Base-by-base conservation (phyloP, 2,113 vertebrate species). In the Neoarius graeffei region DNA sequence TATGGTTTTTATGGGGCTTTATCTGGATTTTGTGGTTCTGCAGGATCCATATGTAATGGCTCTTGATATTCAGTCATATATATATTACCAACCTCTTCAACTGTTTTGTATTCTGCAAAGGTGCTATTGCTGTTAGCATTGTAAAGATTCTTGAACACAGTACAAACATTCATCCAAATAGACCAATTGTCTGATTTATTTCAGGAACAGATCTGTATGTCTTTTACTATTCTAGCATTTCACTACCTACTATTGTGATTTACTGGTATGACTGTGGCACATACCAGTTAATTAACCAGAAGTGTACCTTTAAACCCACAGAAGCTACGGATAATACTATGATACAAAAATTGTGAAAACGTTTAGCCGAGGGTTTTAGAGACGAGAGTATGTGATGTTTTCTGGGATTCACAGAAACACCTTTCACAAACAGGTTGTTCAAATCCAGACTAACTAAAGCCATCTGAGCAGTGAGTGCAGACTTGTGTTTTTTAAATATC, bases 381-480 rank as follows among this genome's bases (percentile, higher is more conserved):
- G 4, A 42, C 4, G 17, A 17, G 7, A 71, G 6, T 35, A 30
- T 17, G 2, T 5, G 2, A 7, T 71, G 27, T 35, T 71, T 30
- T 27, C 66, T 69, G 30, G 30, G 15, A 17, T 30, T 35, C 5
- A 71, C 67, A 35, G 30, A 30, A 71, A 19, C 67, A 95, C 62
- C 23, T 4, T 64, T 67, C 64, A n/a, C 64, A 19, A 35, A 13
- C 27, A 69, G 67, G 5, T 27, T 67, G n/a, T 27, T 66, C 9
- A 66, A 67, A 67, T 10, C 5, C n/a, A 5, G 11, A 67, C 4
- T 69, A 67, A 30, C n/a, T 7, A 14, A 27, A 95, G 94, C 93
- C 94, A 94, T 95, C 87, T 95, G 91, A 93, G 94, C 94, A 94
- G 93, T 90, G 92, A 93, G 87, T 94, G 93, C 93, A 69, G 67